Conservation (phyloP, 1,140 invertebrate species). For the Drosophila littoralis region DNA sequence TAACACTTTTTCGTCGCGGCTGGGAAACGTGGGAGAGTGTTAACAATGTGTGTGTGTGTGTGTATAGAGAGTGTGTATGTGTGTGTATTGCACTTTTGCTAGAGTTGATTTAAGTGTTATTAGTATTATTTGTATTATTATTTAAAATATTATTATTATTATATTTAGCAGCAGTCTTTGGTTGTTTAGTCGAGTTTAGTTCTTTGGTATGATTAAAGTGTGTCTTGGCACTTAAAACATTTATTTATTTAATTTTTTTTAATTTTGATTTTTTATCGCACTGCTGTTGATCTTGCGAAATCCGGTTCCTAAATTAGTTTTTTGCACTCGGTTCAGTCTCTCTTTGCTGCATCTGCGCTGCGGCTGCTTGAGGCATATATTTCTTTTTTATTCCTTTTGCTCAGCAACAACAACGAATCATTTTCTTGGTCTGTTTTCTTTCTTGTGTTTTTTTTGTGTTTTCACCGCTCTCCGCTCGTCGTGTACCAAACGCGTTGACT, state of each 20-base stretch:
- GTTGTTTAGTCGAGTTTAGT: conserved; percentile 28
- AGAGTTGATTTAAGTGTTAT: conserved; percentile 5
- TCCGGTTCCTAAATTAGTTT: conserved; percentile 76
- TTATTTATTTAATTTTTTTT: conserved; percentile 19
- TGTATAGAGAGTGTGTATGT: conserved; percentile 1
- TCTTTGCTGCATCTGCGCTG: conserved; percentile 21
- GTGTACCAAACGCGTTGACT: conserved; percentile 64
- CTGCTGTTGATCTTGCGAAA: conserved; percentile 42
- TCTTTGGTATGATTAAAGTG: conserved; percentile 60
- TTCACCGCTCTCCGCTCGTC: conserved; percentile 19
- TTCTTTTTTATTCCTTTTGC: conserved; percentile 16
- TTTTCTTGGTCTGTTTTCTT: conserved; percentile 32
- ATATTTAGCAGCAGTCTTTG: conserved; percentile 57
- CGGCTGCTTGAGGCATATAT: conserved; percentile 30
- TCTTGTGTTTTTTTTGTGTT: conserved; percentile 10
- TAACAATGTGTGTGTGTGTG: background rate
- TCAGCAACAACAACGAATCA: conserved; percentile 26
- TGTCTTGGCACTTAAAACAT: conserved; percentile 56
- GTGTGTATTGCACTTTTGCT: conserved; percentile 59
- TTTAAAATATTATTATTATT: no score
- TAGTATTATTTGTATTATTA: background rate
- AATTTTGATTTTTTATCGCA: conserved; percentile 20
- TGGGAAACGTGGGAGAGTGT: conserved; percentile 34
- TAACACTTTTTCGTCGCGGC: conserved; percentile 35
- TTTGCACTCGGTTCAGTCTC: conserved; percentile 58